Evolutionary conservation across 2,113 vertebrate genomes (phyloP).

Genomic region (Ariopsis seemanni): DNA sequence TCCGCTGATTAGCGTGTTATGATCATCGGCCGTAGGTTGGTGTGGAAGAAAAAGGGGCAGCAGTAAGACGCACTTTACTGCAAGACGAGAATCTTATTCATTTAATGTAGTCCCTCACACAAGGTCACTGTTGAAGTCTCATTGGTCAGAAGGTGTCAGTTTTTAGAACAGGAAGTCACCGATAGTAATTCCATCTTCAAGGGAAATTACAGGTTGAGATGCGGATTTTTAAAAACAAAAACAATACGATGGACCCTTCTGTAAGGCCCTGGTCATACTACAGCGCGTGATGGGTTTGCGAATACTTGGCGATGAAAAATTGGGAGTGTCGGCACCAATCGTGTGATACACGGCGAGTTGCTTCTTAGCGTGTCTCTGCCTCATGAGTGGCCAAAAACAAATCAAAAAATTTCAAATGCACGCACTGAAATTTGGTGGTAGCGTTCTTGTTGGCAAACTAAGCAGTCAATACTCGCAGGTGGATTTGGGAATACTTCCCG

Average conservation of each 20-base stretch:
- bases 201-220: background rate
- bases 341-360: too few relatives aligned
- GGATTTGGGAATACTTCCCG: too few relatives aligned
- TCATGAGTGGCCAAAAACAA: too few relatives aligned
- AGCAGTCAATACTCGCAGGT: too few relatives aligned
- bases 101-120: background rate
- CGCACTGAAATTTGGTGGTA: too few relatives aligned
- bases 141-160: background rate
- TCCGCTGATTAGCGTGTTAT: conserved; percentile 38
- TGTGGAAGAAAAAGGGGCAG: background rate
- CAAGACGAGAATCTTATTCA: background rate
- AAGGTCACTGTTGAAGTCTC: background rate
- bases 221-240: too few relatives aligned
- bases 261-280: background rate
- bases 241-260: background rate
- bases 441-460: too few relatives aligned
- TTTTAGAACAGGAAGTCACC: background rate
- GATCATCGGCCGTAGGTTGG: background rate
- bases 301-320: too few relatives aligned
- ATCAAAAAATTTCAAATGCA: too few relatives aligned
- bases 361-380: too few relatives aligned
- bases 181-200: background rate
- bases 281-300: too few relatives aligned
- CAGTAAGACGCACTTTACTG: background rate
- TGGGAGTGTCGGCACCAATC: too few relatives aligned